A percentile compares a stretch with the other conserved stretches of the same genome.
Conservation (phyloP, 1,140 invertebrate genomes). For the Triops cancriformis region DNA sequence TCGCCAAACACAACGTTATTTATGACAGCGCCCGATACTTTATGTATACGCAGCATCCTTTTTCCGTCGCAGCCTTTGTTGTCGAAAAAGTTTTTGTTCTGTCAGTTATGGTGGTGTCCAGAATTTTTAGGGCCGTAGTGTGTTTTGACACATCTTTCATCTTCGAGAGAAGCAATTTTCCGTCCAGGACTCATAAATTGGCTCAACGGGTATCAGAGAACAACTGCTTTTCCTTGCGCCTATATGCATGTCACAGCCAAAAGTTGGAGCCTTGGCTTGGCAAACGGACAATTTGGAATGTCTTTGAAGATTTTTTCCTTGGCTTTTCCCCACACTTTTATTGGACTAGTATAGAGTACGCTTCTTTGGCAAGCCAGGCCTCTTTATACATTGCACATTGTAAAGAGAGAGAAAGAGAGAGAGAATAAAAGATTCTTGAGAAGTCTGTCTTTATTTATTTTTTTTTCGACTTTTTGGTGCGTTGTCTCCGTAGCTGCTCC, state of each 20-base stretch:
- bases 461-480: background rate
- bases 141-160: background rate
- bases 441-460: background rate
- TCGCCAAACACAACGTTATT: background rate
- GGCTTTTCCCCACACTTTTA: background rate
- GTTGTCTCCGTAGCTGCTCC: too few species aligned
- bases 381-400: too few species aligned
- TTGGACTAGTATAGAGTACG: background rate
- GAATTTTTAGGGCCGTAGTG: background rate
- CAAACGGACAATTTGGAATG: constrained; percentile 6
- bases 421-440: background rate
- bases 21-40: constrained; percentile 8
- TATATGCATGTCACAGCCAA: background rate
- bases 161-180: background rate
- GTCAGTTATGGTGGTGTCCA: background rate
- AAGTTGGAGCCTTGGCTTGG: background rate
- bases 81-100: background rate
- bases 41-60: background rate
- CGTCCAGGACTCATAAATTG: background rate
- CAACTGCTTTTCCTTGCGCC: constrained; percentile 1
- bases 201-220: background rate
- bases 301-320: background rate
- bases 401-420: background rate
- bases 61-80: background rate
- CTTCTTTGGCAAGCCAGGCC: background rate